Evolutionary conservation across 1,140 invertebrate species (phyloP).

Genomic region (Aphelinus atriplicis): DNA sequence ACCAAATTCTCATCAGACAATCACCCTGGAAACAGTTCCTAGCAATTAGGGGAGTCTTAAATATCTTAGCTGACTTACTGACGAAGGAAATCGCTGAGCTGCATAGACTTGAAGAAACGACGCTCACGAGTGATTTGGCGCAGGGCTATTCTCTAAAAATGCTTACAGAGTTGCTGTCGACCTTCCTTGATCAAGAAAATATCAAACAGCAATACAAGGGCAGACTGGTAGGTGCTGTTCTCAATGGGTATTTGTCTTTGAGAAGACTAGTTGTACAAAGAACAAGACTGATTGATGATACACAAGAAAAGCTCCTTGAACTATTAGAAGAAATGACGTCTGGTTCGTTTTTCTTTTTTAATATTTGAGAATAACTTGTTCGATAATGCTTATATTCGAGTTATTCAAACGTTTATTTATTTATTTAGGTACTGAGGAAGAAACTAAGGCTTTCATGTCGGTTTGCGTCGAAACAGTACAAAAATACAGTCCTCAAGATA

Average conservation of each 20-base stretch:
- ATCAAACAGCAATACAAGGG: slow-evolving; percentile 91
- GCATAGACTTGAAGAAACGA: slow-evolving; percentile 87
- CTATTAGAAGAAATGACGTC: slow-evolving; percentile 96
- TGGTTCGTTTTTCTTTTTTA: slow-evolving; percentile 63
- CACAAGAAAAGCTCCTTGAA: slow-evolving; percentile 94
- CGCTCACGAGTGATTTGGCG: slow-evolving; percentile 91
- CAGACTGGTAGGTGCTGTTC: slow-evolving; percentile 84
- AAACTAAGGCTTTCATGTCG: slow-evolving; percentile 96
- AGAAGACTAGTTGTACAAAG: slow-evolving; percentile 92
- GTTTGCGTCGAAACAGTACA: slow-evolving; percentile 96
- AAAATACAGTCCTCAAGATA: slow-evolving; percentile 91
- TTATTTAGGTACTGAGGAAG: slow-evolving; percentile 85
- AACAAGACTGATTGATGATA: slow-evolving; percentile 94
- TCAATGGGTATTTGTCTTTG: slow-evolving; percentile 94
- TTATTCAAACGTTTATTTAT: slow-evolving; percentile 21
- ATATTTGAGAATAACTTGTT: not conserved
- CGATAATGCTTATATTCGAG: slow-evolving; percentile 1
- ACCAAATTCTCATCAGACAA: slow-evolving; percentile 84
- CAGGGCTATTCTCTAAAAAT: slow-evolving; percentile 91
- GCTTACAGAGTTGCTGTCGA: slow-evolving; percentile 86
- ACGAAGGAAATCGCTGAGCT: slow-evolving; percentile 88
- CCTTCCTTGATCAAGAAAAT: slow-evolving; percentile 83
- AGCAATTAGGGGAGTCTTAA: slow-evolving; percentile 85
- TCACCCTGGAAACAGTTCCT: slow-evolving; percentile 94
- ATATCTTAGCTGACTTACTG: slow-evolving; percentile 85